These are phyloP conservation scores for Drosophila neotestacea DNA, from an alignment of 2,888 invertebrate species.

Conservation along the genomic window DNA sequence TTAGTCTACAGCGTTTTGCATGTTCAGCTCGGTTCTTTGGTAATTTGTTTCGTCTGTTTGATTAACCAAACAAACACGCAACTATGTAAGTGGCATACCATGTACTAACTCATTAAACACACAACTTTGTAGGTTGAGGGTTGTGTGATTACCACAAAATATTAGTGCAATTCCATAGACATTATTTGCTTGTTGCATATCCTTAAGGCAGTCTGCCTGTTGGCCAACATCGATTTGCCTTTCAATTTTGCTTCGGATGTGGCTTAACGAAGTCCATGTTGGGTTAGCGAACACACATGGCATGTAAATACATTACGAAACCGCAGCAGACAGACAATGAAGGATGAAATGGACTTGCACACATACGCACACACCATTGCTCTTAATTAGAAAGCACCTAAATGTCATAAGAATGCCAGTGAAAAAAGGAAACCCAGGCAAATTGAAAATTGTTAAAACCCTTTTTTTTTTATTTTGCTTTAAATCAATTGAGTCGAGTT, in stretches of 20 bases:
- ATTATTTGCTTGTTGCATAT: conserved; percentile 15
- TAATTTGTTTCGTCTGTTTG: conserved; percentile 7
- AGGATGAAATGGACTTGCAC: conserved; percentile 9
- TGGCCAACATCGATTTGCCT: conserved; percentile 21
- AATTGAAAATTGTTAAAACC: conserved; percentile 1
- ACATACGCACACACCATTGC: not conserved
- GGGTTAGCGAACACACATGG: conserved; percentile 2
- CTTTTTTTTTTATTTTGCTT: not conserved
- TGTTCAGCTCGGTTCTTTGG: not conserved
- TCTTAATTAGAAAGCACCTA: not conserved
- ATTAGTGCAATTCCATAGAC: not conserved
- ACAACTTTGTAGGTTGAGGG: not conserved
- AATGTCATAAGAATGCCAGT: conserved; percentile 2
- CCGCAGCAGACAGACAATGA: conserved; percentile 41
- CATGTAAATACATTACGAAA: conserved; percentile 33
- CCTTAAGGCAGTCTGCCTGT: conserved; percentile 28
- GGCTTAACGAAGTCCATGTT: conserved; percentile 3
- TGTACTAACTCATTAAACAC: conserved; percentile 16
- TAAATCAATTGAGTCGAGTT: conserved; percentile 5
- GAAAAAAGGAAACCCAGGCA: not conserved
- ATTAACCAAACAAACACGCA: conserved; percentile 21
- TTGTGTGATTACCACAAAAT: conserved; percentile 7
- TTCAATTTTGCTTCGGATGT: conserved; percentile 43
- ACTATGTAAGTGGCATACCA: conserved; percentile 9
- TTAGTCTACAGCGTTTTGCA: not conserved